Evolutionary conservation across 1,140 invertebrate species (phyloP).

Genomic region (Spodoptera frugiperda): DNA sequence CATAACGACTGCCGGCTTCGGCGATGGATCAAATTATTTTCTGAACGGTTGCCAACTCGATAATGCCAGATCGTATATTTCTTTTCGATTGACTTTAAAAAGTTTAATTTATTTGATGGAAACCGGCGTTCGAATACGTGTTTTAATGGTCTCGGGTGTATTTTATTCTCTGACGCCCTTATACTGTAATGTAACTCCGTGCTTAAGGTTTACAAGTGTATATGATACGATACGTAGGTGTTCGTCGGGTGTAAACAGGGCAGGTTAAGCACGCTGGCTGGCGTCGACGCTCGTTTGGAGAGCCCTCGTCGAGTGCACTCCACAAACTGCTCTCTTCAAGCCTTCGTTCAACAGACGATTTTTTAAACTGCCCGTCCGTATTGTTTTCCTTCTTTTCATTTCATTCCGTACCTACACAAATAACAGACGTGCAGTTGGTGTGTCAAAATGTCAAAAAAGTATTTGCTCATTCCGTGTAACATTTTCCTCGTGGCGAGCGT

Average conservation of each 20-base stretch:
- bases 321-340: conserved; percentile 75
- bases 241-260: conserved; percentile 72
- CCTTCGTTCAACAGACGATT: conserved; percentile 57
- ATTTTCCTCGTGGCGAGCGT: conserved; percentile 59
- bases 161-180: conserved; percentile 30
- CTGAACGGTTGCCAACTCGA: conserved; percentile 81
- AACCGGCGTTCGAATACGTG: conserved; percentile 62
- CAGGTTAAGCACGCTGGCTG: conserved; percentile 61
- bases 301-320: conserved; percentile 68
- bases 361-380: conserved; percentile 55
- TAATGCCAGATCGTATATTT: conserved; percentile 71
- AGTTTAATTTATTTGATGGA: conserved; percentile 69
- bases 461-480: conserved; percentile 56
- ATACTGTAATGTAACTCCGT: conserved; percentile 38
- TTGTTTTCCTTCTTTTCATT: conserved; percentile 57
- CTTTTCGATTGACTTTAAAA: conserved; percentile 64
- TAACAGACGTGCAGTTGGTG: conserved; percentile 46
- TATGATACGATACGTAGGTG: conserved; percentile 54
- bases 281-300: conserved; percentile 66
- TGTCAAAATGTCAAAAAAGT: conserved; percentile 59
- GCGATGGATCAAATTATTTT: conserved; percentile 74
- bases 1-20: conserved; percentile 72
- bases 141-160: conserved; percentile 53
- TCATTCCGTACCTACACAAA: conserved; percentile 48
- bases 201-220: conserved; percentile 48